A percentile compares a stretch with the other conserved stretches of the same genome.
These are phyloP conservation scores for Melanostoma mellinum DNA, from an alignment of 2,888 invertebrate genomes.

Conservation along the genomic window DNA sequence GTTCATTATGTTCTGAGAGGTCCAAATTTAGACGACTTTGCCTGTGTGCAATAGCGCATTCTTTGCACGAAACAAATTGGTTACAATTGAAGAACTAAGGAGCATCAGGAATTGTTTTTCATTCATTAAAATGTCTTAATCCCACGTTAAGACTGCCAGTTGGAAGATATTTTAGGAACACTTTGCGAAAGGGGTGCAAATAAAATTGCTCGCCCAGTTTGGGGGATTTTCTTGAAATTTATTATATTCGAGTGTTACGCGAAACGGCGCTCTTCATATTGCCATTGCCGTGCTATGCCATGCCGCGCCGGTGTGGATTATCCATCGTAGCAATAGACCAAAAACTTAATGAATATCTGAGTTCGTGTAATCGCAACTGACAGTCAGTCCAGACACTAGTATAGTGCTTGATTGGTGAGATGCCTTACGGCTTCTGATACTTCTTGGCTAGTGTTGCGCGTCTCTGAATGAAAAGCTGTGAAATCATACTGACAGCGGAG, in stretches of 20 bases:
- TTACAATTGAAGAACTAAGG: conserved; percentile 75
- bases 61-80: conserved; percentile 75
- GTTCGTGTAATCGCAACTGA: conserved; percentile 59
- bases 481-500: neutral
- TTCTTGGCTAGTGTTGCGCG: neutral
- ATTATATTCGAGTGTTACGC: conserved; percentile 58
- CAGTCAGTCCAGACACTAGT: conserved; percentile 61
- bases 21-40: conserved; percentile 62
- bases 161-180: conserved; percentile 46
- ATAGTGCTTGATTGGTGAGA: conserved; percentile 60
- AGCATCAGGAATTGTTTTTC: conserved; percentile 71
- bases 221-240: conserved; percentile 51
- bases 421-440: conserved; percentile 25
- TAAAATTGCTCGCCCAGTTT: conserved; percentile 6
- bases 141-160: conserved; percentile 47
- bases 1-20: conserved; percentile 58
- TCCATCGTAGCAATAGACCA: conserved; percentile 26
- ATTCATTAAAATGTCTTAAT: conserved; percentile 72
- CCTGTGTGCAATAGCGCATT: conserved; percentile 17
- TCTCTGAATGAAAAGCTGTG: conserved; percentile 50
- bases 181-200: conserved; percentile 20
- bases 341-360: conserved; percentile 60
- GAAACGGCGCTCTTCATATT: conserved; percentile 22
- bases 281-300: conserved; percentile 5
- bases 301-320: conserved; percentile 17